Conservation (phyloP, 2,888 invertebrate genomes). For the Zonitis immaculata region DNA sequence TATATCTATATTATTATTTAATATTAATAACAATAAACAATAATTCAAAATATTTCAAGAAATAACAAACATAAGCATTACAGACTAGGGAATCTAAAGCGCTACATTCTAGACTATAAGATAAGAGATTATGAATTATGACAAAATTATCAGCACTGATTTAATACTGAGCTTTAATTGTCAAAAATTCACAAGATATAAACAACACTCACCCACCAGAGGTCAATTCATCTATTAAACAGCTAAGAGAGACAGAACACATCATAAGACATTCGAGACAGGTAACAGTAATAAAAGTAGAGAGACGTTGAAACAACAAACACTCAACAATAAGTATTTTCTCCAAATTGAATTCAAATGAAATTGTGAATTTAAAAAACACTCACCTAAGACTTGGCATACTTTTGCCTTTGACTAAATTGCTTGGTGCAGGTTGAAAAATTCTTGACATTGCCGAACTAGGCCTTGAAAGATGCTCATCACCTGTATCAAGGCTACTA, state of each 20-base stretch:
- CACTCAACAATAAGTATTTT: background rate
- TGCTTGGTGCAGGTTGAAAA: constrained; percentile 52
- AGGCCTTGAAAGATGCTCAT: constrained; percentile 68
- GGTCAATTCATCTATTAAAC: constrained; percentile 81
- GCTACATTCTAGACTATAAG: background rate
- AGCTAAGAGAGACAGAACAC: constrained; percentile 58
- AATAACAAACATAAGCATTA: background rate
- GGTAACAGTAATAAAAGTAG: constrained; percentile 28
- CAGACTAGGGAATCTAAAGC: background rate
- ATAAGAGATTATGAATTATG: background rate
- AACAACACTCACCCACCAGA: constrained; percentile 69
- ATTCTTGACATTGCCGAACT: constrained; percentile 63
- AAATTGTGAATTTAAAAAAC: background rate
- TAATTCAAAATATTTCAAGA: too few species aligned
- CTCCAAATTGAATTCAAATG: background rate
- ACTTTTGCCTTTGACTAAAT: constrained; percentile 89
- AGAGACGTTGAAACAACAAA: background rate
- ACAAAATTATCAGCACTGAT: background rate
- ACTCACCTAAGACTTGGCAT: constrained; percentile 91
- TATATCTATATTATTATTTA: constrained; percentile 54
- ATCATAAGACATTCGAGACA: constrained; percentile 45
- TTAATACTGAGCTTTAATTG: background rate
- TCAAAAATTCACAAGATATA: constrained; percentile 20
- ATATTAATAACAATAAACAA: too few species aligned
- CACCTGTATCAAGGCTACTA: constrained; percentile 75